These are phyloP conservation scores for Pollenia labialis DNA, from an alignment of 2,888 invertebrate species.

Conservation along the genomic window DNA sequence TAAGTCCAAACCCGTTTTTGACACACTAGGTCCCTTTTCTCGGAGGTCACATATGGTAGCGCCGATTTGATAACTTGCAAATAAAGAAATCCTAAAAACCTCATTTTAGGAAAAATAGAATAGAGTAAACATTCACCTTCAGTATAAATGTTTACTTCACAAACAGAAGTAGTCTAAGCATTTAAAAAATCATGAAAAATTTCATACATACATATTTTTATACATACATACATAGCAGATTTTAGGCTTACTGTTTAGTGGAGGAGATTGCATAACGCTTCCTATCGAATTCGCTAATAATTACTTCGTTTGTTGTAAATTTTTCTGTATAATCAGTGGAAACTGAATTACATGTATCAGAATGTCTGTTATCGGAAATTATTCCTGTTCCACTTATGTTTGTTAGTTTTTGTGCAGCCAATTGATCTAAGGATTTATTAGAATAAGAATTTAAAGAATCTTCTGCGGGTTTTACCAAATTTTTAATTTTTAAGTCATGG, in stretches of 20 bases:
- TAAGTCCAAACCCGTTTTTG: no score
- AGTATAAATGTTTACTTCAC: no score
- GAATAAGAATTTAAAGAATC: not conserved
- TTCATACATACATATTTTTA: not conserved
- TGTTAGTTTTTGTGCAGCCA: slow-evolving; percentile 54
- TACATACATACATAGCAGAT: not conserved
- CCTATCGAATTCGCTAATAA: slow-evolving; percentile 79
- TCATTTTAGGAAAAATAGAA: no score
- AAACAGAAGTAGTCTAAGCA: not conserved
- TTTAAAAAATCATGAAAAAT: not conserved
- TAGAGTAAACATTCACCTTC: no score
- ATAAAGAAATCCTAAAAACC: no score
- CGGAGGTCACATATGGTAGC: no score
- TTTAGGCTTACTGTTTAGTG: slow-evolving; percentile 81
- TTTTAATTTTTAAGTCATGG: slow-evolving; percentile 73
- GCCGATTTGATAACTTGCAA: no score
- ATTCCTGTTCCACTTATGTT: slow-evolving; percentile 77
- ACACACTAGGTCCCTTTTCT: no score
- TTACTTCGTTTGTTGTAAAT: slow-evolving; percentile 80
- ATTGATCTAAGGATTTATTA: slow-evolving; percentile 35
- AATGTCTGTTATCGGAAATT: slow-evolving; percentile 7
- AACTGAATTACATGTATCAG: slow-evolving; percentile 53
- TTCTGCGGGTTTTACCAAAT: not conserved
- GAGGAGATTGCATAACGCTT: slow-evolving; percentile 79
- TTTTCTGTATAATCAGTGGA: slow-evolving; percentile 73